Evolutionary conservation across 2,888 invertebrate species (phyloP).

Genomic region (Mylabris sibirica): DNA sequence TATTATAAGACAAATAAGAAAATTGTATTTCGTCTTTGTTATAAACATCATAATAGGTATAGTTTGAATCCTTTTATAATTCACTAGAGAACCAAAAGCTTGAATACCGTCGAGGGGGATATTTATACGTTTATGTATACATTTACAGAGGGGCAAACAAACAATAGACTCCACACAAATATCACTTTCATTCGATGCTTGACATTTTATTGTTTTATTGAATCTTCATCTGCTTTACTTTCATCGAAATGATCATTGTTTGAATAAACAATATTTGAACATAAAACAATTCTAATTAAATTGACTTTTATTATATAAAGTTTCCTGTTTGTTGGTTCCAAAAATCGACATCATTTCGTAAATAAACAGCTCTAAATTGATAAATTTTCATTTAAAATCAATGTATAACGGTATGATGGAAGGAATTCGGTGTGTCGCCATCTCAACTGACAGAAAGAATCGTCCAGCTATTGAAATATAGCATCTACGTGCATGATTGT

Average conservation of each 20-base stretch:
- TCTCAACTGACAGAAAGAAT: background rate
- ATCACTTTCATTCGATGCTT: slow-evolving; percentile 18
- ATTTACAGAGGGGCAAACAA: slow-evolving; percentile 1
- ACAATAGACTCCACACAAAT: slow-evolving; percentile 18
- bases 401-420: background rate
- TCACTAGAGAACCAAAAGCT: background rate
- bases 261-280: background rate
- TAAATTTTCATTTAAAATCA: background rate
- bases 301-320: background rate
- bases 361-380: background rate
- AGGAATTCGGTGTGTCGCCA: background rate
- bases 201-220: slow-evolving; percentile 26
- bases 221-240: slow-evolving; percentile 13
- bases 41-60: background rate
- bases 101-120: slow-evolving; percentile 19
- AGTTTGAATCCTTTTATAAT: background rate
- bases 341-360: too few relatives aligned
- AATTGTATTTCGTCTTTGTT: background rate
- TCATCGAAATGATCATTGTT: background rate
- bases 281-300: background rate
- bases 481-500: slow-evolving; percentile 30
- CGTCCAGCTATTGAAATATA: slow-evolving; percentile 32
- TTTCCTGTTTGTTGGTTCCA: too few relatives aligned
- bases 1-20: background rate
- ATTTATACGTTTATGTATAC: background rate